phyloP scores from a whole-genome alignment of 35 echinoderm and acorn worm genomes.

The Heliocidaris tuberculata region DNA sequence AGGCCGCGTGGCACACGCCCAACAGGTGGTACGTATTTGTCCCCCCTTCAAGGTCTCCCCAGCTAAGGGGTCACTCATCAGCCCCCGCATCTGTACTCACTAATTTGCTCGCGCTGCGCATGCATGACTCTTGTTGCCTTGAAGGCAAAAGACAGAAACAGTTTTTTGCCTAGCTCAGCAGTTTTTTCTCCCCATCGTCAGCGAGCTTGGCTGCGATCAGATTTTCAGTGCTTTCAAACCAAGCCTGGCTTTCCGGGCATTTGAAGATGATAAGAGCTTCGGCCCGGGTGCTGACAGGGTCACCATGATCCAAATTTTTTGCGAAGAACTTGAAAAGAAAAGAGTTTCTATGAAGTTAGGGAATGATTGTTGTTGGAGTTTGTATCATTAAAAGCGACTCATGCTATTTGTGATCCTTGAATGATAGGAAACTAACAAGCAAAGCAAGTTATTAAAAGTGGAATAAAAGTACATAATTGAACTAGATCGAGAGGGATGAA shows the following conservation, averaged over 20 bases:
- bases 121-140: not conserved
- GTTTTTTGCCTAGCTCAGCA: conserved; percentile 42
- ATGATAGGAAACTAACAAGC: not conserved
- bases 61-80: conserved; percentile 32
- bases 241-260: conserved; percentile 39
- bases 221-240: not conserved
- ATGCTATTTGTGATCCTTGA: not conserved
- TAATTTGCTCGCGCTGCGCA: conserved; percentile 10
- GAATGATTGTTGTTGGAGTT: not conserved
- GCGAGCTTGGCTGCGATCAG: not conserved
- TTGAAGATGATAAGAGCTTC: conserved; percentile 22
- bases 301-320: not conserved
- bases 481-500: not conserved
- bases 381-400: not conserved
- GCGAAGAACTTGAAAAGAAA: not conserved
- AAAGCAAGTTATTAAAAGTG: not conserved
- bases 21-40: conserved; percentile 31
- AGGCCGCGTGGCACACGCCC: conserved; percentile 37
- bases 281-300: not conserved
- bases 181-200: conserved; percentile 18
- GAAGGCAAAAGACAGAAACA: not conserved
- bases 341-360: not conserved
- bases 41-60: conserved; percentile 1
- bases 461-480: not conserved
- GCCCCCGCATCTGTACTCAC: conserved; percentile 22